These are phyloP conservation scores for Sinocyclocheilus anshuiensis DNA, from an alignment of 2,113 vertebrate genomes.

Conservation along the genomic window DNA sequence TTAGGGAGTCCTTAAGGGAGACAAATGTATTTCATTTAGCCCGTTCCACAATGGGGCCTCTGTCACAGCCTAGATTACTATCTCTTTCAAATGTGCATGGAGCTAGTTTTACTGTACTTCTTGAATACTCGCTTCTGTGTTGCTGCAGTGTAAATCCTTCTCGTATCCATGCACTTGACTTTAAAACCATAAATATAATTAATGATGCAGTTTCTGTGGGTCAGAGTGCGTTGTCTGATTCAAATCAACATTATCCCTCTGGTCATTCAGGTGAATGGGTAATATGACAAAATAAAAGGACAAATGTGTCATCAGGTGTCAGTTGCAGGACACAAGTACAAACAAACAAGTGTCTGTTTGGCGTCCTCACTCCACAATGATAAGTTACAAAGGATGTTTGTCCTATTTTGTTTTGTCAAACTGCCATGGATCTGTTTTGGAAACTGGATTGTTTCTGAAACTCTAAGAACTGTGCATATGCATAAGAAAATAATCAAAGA, in stretches of 20 bases:
- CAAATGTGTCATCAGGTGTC: constrained; percentile 22
- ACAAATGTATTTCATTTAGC: neutral
- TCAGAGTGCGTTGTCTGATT: constrained; percentile 4
- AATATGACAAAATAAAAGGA: constrained; percentile 38
- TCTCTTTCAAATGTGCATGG: neutral
- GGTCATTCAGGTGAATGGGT: constrained; percentile 5
- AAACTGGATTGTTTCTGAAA: neutral
- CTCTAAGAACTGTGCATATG: neutral
- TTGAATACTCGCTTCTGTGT: neutral
- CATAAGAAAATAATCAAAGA: neutral
- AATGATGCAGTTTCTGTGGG: neutral
- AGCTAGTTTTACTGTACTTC: neutral
- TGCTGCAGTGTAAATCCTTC: neutral
- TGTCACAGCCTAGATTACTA: neutral
- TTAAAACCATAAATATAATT: neutral
- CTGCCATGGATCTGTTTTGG: neutral
- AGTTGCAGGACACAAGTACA: constrained; percentile 18
- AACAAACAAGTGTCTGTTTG: neutral
- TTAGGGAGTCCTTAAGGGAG: neutral
- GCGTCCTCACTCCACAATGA: neutral
- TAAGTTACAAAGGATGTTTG: neutral
- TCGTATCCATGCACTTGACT: neutral
- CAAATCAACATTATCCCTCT: neutral
- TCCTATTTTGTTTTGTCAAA: neutral
- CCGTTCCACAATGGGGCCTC: too few relatives aligned